These are phyloP conservation scores for Dinocampus coccinellae DNA, from an alignment of 2,888 invertebrate genomes.

Conservation along the genomic window DNA sequence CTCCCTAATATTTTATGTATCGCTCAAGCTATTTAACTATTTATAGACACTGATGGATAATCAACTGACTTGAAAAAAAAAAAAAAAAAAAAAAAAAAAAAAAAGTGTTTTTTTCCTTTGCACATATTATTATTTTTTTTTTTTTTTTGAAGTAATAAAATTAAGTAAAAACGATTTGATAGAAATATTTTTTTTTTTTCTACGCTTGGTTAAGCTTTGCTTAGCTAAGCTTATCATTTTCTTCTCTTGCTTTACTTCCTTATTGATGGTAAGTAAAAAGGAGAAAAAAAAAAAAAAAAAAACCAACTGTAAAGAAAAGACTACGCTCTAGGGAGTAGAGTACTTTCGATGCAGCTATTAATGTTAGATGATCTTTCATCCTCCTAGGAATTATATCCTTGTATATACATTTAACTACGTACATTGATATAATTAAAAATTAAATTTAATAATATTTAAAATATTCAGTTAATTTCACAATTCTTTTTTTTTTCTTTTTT, in stretches of 20 bases:
- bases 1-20: neutral
- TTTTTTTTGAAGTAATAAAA: neutral
- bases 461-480: neutral
- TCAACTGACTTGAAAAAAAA: too few relatives aligned
- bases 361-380: constrained; percentile 24
- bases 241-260: neutral
- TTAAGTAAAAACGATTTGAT: neutral
- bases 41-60: neutral
- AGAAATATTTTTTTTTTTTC: constrained; percentile 24
- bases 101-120: neutral
- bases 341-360: constrained; percentile 26
- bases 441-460: neutral
- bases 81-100: neutral
- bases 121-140: too few relatives aligned
- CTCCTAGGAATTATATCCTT: neutral
- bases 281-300: too few relatives aligned
- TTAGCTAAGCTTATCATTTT: constrained; percentile 13
- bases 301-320: constrained; percentile 3
- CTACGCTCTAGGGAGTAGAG: neutral
- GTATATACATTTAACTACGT: neutral
- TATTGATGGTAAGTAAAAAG: constrained; percentile 19
- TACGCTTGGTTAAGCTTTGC: constrained; percentile 23
- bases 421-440: neutral
- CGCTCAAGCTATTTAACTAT: neutral
- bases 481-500: neutral